Evolutionary conservation across 2,888 invertebrate genomes (phyloP).

Genomic region (Trachelus troglodyta): DNA sequence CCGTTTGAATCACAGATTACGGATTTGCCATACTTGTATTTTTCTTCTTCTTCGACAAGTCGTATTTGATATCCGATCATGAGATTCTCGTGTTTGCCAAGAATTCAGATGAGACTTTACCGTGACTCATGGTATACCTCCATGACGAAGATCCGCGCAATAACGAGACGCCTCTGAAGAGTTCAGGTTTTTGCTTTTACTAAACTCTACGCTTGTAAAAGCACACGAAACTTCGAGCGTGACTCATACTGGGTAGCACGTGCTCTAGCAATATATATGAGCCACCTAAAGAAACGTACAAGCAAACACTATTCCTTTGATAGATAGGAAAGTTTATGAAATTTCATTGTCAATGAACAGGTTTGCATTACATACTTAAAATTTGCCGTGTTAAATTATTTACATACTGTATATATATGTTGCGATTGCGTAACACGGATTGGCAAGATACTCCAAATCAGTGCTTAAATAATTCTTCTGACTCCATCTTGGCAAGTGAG

Average conservation of each 20-base stretch:
- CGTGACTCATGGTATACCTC: background rate
- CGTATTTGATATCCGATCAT: background rate
- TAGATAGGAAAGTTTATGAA: background rate
- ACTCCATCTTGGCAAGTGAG: background rate
- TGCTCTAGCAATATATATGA: background rate
- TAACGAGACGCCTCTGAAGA: background rate
- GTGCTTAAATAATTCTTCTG: background rate
- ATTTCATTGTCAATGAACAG: background rate
- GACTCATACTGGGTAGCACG: background rate
- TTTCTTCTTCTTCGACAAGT: background rate
- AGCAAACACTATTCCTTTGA: background rate
- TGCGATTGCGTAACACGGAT: background rate
- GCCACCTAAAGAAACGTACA: background rate
- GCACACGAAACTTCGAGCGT: background rate
- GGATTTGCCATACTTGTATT: background rate
- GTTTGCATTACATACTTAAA: background rate
- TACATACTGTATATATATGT: background rate
- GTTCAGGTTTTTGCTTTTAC: background rate
- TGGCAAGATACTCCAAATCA: background rate
- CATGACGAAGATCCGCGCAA: background rate
- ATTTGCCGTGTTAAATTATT: background rate
- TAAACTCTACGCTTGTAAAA: background rate
- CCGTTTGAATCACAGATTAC: background rate
- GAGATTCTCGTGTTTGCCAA: background rate
- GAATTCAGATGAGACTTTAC: background rate